Percentiles rank a stretch among this genome's conserved stretches.
phyloP scores from a whole-genome alignment of 2,113 vertebrate genomes.

The Vidua chalybeata region DNA sequence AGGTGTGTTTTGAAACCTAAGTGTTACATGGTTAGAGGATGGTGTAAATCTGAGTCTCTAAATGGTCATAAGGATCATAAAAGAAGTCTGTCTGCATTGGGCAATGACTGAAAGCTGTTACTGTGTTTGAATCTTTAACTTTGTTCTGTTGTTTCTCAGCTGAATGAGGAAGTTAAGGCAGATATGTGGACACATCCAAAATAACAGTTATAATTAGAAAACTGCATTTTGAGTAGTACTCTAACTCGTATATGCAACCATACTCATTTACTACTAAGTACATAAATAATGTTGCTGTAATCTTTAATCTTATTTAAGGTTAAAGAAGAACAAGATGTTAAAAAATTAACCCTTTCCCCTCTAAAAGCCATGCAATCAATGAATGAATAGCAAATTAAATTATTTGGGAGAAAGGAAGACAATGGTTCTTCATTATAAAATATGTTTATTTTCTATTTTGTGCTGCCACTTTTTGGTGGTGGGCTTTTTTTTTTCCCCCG shows the following conservation, averaged over 20 bases:
- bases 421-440: not conserved
- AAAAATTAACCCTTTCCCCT: not conserved
- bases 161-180: not conserved
- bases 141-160: not conserved
- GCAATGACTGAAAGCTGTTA: not conserved
- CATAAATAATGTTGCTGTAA: not conserved
- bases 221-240: not conserved
- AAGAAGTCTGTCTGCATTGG: not conserved
- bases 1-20: not conserved
- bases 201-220: not conserved
- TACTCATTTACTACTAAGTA: not conserved
- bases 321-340: not conserved
- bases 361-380: not conserved
- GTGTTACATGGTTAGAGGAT: not conserved
- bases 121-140: not conserved
- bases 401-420: not conserved
- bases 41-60: not conserved
- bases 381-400: not conserved
- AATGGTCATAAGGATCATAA: not conserved
- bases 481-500: rapidly evolving
- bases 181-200: not conserved
- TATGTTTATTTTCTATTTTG: not conserved
- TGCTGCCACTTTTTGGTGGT: not conserved
- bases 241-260: not conserved
- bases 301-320: not conserved